A percentile compares a stretch with the other conserved stretches of the same genome.
Conservation (phyloP, 1,140 invertebrate species). For the Eciton burchellii region DNA sequence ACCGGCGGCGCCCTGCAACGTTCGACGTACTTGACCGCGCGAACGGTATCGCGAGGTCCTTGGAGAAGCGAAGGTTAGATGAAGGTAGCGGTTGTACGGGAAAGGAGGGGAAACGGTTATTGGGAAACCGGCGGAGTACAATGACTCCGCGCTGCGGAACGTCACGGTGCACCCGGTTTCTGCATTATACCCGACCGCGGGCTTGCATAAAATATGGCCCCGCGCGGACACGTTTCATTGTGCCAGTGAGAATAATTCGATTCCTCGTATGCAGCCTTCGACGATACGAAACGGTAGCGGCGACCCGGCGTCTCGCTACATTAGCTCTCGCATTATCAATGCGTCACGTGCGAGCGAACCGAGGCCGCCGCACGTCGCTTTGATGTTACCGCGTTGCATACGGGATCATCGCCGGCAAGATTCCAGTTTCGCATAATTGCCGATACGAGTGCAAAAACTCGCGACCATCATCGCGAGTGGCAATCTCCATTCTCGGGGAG, state of each 20-base stretch:
- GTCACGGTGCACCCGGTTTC: conserved; percentile 60
- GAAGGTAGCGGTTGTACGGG: conserved; percentile 72
- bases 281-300: conserved; percentile 51
- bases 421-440: not conserved
- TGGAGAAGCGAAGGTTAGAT: conserved; percentile 72
- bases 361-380: conserved; percentile 59
- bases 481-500: too few species aligned
- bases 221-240: conserved; percentile 74
- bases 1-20: conserved; percentile 51
- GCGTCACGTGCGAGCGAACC: conserved; percentile 61
- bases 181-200: conserved; percentile 70
- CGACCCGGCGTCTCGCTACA: conserved; percentile 59
- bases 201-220: conserved; percentile 75
- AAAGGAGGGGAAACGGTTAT: conserved; percentile 56
- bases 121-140: conserved; percentile 67
- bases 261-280: conserved; percentile 56
- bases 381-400: conserved; percentile 26
- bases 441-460: not conserved
- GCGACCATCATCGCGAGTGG: not conserved
- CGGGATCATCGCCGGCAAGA: not conserved
- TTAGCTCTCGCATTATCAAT: conserved; percentile 72
- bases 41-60: conserved; percentile 71
- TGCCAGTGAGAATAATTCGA: conserved; percentile 72
- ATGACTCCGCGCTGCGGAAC: conserved; percentile 67
- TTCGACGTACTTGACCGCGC: conserved; percentile 57